phyloP scores from a whole-genome alignment of 2,113 vertebrate genomes.

The Equus przewalskii region DNA sequence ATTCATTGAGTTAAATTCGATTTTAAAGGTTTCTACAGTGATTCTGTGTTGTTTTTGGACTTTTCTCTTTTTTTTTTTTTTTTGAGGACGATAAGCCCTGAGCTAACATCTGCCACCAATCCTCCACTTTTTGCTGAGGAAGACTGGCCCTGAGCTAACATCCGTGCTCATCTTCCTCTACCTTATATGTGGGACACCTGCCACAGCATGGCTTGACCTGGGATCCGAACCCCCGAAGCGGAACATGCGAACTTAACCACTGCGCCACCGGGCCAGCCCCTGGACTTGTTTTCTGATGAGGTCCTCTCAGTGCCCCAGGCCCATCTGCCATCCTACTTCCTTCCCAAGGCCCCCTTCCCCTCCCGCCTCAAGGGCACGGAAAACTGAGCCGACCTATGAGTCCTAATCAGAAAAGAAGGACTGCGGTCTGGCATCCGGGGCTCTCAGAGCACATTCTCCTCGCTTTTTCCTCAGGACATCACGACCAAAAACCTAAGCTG shows the following conservation, averaged over 20 bases:
- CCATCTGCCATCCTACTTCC: neutral
- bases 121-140: too few relatives aligned
- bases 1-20: neutral
- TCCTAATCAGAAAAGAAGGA: neutral
- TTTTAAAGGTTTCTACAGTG: neutral
- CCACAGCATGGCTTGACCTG: too few relatives aligned
- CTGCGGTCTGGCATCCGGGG: neutral
- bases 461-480: neutral
- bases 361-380: neutral
- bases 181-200: too few relatives aligned
- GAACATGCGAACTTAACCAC: too few relatives aligned
- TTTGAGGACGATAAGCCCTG: too few relatives aligned
- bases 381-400: neutral
- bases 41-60: neutral
- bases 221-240: too few relatives aligned
- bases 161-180: too few relatives aligned
- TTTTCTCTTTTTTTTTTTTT: too few relatives aligned
- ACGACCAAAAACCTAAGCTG: neutral
- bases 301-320: neutral
- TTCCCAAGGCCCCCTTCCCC: neutral
- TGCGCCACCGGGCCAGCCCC: too few relatives aligned
- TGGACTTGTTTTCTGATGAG: neutral
- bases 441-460: neutral
- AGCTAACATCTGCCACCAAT: too few relatives aligned
- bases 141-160: too few relatives aligned